phyloP scores from a whole-genome alignment of 2,797 vertebrate species.

The Amblyopsis hoosieri region DNA sequence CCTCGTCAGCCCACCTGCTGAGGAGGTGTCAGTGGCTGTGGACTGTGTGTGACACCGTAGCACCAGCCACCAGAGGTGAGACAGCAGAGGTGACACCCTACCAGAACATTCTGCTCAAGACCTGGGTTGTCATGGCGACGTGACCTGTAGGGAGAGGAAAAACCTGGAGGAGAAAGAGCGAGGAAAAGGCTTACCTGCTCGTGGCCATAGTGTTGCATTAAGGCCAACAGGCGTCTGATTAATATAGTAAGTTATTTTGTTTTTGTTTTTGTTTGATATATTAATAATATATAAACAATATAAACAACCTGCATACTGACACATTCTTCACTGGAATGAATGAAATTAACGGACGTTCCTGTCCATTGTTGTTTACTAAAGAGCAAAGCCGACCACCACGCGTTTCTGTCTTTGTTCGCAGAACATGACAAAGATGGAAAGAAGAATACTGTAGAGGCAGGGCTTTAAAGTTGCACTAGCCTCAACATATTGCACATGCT shows the following conservation, averaged over 20 bases:
- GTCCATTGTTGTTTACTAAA: constrained; percentile 2
- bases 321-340: no score
- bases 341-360: no score
- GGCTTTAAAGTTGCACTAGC: constrained; percentile 48
- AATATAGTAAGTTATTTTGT: no score
- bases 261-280: no score
- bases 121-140: constrained; percentile 87
- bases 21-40: constrained; percentile 42
- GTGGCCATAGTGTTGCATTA: neutral
- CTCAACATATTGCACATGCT: constrained; percentile 80
- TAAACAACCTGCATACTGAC: no score
- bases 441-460: constrained; percentile 27
- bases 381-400: neutral
- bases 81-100: constrained; percentile 89
- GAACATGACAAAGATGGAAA: constrained; percentile 16
- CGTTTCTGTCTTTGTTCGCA: constrained; percentile 8
- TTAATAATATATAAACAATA: no score
- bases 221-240: no score
- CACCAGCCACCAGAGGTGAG: constrained; percentile 80
- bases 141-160: constrained; percentile 54
- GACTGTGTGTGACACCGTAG: constrained; percentile 49
- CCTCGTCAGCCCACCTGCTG: constrained; percentile 60
- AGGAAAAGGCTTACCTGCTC: neutral
- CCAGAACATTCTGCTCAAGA: constrained; percentile 72
- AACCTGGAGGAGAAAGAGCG: constrained; percentile 13